A percentile compares a stretch with the other conserved stretches of the same genome.
Evolutionary conservation across 2,797 vertebrate species (phyloP).

Genomic region (Megalops cyprinoides): DNA sequence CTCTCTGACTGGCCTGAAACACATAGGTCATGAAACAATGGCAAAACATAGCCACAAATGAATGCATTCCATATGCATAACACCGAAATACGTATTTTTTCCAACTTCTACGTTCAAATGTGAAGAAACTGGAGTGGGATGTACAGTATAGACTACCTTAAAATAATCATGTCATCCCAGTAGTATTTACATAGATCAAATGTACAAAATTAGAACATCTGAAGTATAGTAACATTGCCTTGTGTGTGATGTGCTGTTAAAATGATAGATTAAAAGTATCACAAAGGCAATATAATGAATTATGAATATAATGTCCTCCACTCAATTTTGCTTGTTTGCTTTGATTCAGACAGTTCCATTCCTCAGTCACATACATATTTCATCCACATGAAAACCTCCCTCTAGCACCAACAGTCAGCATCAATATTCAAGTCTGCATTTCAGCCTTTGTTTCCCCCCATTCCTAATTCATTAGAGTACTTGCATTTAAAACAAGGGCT

Average conservation of each 20-base stretch:
- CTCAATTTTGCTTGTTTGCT: conserved; percentile 66
- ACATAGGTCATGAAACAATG: neutral
- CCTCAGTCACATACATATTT: conserved; percentile 57
- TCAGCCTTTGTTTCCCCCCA: conserved; percentile 41
- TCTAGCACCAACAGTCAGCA: conserved; percentile 58
- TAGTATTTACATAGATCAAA: neutral
- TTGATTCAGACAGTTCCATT: conserved; percentile 53
- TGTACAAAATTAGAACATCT: neutral
- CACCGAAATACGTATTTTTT: too few species aligned
- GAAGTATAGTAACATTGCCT: neutral
- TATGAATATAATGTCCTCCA: conserved; percentile 61
- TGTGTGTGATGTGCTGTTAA: neutral
- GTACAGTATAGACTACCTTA: neutral
- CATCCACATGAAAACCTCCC: conserved; percentile 53
- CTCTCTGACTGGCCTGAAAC: conserved; percentile 11
- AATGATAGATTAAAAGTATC: conserved; percentile 11
- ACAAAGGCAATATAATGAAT: conserved; percentile 55
- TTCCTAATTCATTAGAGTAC: conserved; percentile 50
- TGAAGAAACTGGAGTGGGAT: neutral
- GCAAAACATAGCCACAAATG: neutral
- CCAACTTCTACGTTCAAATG: conserved; percentile 4
- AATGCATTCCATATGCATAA: neutral
- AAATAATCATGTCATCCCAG: neutral
- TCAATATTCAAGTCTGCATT: conserved; percentile 57
- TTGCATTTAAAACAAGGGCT: conserved; percentile 16